Base-by-base conservation (phyloP, 2,888 invertebrate genomes). In the Dolichopus griseipennis region DNA sequence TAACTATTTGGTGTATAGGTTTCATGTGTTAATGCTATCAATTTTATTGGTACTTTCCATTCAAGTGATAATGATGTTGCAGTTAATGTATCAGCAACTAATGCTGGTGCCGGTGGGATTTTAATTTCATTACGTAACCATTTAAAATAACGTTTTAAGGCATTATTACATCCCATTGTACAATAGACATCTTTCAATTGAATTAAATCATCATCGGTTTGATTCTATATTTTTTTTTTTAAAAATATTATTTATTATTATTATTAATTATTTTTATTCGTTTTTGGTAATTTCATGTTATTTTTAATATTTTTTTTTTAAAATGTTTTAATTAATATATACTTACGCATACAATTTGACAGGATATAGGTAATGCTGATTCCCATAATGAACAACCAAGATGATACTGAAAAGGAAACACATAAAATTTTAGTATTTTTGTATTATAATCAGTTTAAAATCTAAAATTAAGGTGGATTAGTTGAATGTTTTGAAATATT, bases 261-360 rank as follows among this genome's bases (percentile, higher is more conserved):
- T 18, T 43, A 43, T 43, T 43, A 43, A 43, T 15, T 3, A 43
- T 12, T 9, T 43, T 43, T 15, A 9, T 12, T 15, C 12, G 7
- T 43, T 12, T 43, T n/a, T n/a, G n/a, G n/a, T n/a, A 7, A 41
- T 41, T 6, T 41, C 15, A 41, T 41, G 27, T 27, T 27, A 27
- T 27, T 27, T 27, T 27, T 27, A 4, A 27, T 27, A 27, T 4
- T 27, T 27, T 27, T 27, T 27, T n/a, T n/a, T n/a, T n/a, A n/a
- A n/a, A 27, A 27, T 27, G 27, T 27, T 27, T 27, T 27, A 27
- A 27, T 52, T 52, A 52, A 52, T 18, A 43, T 9, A 12, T 52
- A 91, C 93, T 92, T 85, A 93, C 93, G 81, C 93, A 94, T 79
- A 89, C 88, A 74, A 85, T 86, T 80, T 89, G 89, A 77, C 93